Base-by-base conservation (phyloP, 1,140 invertebrate genomes). In the Telenomus remus region DNA sequence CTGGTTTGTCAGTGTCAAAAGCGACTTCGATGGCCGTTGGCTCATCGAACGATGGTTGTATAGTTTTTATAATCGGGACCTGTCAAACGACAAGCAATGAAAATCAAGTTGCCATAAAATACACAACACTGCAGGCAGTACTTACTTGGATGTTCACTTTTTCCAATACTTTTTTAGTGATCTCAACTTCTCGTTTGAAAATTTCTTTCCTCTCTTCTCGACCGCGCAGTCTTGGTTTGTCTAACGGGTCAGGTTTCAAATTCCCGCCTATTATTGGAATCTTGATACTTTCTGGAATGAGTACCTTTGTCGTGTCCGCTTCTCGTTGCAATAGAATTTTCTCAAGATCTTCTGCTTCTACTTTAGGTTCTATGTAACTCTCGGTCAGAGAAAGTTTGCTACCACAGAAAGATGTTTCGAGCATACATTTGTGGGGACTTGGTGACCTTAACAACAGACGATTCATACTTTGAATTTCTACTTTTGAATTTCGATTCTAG, bases 401-500 rank as follows among this genome's bases (percentile, higher is more conserved):
- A 0, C 95, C 95, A 81, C 95, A 96, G 82, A 96, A 96, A 0
- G 95, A 96, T 0, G 95, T 96, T 87, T 96, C 95, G 14, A 96
- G 88, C 14, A 96, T 87, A 91, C 95, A 96, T 85, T 94, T 94
- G 86, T 96, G 95, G 4, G 95, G 95, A 27, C 95, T 96, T 0
- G 95, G 94, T 7, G 94, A 96, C 55, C 94, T 91, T 43, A 27
- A 39, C 10, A 6, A 35, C 5, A 35, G 10, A 35, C 5, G 34
- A 35, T 6, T 35, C 34, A 35, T 35, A 6, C 34, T n/a, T n/a
- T n/a, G n/a, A n/a, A n/a, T n/a, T n/a, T n/a, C n/a, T n/a, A n/a
- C n/a, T n/a, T n/a, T n/a, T n/a, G n/a, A n/a, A n/a, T n/a, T n/a
- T n/a, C n/a, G n/a, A n/a, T n/a, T n/a, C n/a, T n/a, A n/a, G n/a